These are phyloP conservation scores for Carollia perspicillata DNA, from an alignment of 2,113 vertebrate genomes.

Conservation along the genomic window DNA sequence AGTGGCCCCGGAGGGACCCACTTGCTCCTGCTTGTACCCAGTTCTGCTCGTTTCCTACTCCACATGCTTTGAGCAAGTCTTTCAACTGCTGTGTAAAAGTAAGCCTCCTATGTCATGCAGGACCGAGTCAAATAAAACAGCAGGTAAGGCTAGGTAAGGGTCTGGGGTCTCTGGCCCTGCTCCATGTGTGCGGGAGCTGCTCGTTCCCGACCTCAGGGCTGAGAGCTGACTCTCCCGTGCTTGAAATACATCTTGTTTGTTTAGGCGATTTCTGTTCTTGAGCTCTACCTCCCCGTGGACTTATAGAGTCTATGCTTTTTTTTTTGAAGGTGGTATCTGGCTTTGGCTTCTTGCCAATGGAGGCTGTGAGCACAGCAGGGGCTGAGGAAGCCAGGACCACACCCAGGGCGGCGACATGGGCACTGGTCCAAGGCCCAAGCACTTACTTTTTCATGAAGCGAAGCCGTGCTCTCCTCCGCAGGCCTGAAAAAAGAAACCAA, in stretches of 20 bases:
- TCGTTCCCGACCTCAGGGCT: background rate
- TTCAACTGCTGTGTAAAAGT: background rate
- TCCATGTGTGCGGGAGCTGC: background rate
- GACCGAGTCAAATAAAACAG: background rate
- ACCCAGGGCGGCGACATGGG: rapidly evolving
- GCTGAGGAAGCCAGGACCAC: background rate
- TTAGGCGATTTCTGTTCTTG: background rate
- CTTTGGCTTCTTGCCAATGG: background rate
- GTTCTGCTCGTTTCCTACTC: background rate
- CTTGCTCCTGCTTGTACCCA: background rate
- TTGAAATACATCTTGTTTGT: background rate
- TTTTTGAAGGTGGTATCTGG: background rate
- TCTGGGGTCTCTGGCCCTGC: no score
- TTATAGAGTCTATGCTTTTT: no score
- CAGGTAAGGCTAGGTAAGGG: background rate
- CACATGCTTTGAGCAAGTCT: background rate
- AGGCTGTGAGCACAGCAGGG: background rate
- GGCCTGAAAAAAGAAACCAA: constrained; percentile 45
- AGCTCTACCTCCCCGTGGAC: background rate
- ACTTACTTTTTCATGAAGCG: constrained; percentile 73
- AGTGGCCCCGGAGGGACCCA: rapidly evolving
- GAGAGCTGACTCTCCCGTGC: background rate
- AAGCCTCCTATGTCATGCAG: background rate
- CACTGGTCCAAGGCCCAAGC: background rate
- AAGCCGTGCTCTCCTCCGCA: constrained; percentile 42